These are phyloP conservation scores for Belonocnema kinseyi DNA, from an alignment of 1,140 invertebrate genomes.

Conservation along the genomic window DNA sequence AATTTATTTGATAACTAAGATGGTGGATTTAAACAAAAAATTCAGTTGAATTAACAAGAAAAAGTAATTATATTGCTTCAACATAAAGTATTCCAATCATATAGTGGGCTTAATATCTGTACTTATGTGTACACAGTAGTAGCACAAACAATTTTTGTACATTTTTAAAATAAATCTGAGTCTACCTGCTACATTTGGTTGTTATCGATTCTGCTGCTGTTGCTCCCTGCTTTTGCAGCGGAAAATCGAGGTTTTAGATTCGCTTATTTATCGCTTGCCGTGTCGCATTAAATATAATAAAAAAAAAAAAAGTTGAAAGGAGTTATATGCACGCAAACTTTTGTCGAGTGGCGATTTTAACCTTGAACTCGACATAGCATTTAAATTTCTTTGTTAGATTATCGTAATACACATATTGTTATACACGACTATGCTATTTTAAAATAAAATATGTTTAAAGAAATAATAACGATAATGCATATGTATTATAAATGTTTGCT, in stretches of 20 bases:
- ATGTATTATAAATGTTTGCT: too few species aligned
- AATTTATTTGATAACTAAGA: too few species aligned
- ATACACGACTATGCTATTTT: too few species aligned
- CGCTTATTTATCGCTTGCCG: constrained; percentile 53
- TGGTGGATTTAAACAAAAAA: too few species aligned
- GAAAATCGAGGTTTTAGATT: constrained; percentile 31
- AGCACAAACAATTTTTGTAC: background rate
- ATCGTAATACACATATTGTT: background rate
- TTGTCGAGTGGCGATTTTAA: constrained; percentile 42
- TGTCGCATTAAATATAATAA: constrained; percentile 50
- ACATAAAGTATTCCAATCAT: background rate
- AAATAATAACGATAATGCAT: too few species aligned
- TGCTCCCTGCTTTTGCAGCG: constrained; percentile 12
- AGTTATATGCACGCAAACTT: constrained; percentile 47
- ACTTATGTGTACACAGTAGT: background rate
- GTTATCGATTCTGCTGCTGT: constrained; percentile 38
- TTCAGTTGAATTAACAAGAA: background rate
- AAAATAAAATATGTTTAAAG: too few species aligned
- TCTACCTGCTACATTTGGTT: constrained; percentile 32
- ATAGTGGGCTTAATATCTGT: constrained; percentile 8
- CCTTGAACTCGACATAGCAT: constrained; percentile 14
- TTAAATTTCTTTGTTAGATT: background rate
- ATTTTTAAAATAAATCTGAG: constrained; percentile 29
- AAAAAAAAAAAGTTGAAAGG: constrained; percentile 47
- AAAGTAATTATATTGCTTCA: background rate